A percentile compares a stretch with the other conserved stretches of the same genome.
These are phyloP conservation scores for Agapostemon virescens DNA, from an alignment of 2,888 invertebrate genomes.

Conservation along the genomic window DNA sequence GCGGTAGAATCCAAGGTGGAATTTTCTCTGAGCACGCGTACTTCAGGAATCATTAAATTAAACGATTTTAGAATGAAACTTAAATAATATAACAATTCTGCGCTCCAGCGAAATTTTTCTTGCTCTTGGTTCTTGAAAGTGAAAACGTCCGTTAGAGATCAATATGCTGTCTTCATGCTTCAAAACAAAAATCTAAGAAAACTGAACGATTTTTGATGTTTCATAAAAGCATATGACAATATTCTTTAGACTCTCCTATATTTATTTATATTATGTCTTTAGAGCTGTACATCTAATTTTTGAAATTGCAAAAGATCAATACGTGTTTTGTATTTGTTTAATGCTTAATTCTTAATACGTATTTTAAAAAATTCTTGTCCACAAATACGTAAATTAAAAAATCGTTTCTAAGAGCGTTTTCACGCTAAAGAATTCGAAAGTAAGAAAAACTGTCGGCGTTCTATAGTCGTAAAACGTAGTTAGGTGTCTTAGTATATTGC, in stretches of 20 bases:
- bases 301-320: too few relatives aligned
- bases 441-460: background rate
- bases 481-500: background rate
- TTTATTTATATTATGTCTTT: background rate
- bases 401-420: background rate
- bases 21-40: background rate
- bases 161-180: background rate
- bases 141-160: background rate
- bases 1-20: background rate
- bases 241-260: background rate
- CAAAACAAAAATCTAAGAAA: background rate
- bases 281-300: background rate
- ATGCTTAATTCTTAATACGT: too few relatives aligned
- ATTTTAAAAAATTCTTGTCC: background rate
- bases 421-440: background rate
- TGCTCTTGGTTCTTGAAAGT: background rate
- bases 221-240: background rate
- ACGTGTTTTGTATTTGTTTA: too few relatives aligned
- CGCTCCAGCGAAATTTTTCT: background rate
- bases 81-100: background rate
- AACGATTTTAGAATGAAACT: background rate
- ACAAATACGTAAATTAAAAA: background rate
- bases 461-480: too few relatives aligned
- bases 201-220: background rate
- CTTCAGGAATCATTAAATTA: slow-evolving; percentile 44